Evolutionary conservation across 2,797 vertebrate species (phyloP), one percentile per base, ranked within the genome.

Genomic region (Esox lucius): DNA sequence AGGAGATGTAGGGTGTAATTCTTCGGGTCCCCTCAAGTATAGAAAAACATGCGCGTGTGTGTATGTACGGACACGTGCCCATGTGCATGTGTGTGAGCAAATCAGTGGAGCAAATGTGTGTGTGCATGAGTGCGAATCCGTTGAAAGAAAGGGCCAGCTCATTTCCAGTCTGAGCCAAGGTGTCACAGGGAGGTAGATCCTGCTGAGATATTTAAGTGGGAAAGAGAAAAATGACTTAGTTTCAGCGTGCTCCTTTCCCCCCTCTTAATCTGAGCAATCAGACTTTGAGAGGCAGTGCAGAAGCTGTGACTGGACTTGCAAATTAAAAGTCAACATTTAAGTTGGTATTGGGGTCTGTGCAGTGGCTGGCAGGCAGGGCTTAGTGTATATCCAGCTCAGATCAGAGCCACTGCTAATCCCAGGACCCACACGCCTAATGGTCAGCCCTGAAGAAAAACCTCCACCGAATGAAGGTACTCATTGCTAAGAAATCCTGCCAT

Each of bases 121-220:
- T 17, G 46, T 26, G 72, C 3, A 12, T 70, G 39, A 46, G 39
- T 70, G 42, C 11, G 68, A 49, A 15, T 51, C 39, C 5, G 6
- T 28, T 83, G 19, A 22, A 11, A 11, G 62, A 48, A 24, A 46
- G 90, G 88, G 86, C 88, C 81, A 72, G 84, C 82, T 86, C 86
- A 80, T 86, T 86, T 84, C 83, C 87, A 83, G 24, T 53, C 73
- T 78, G 84, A 85, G 77, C 82, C 7, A 75, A 72, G 53, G 59
- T 85, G 72, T 83, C 82, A 79, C 82, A n/a, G n/a, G 86, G 85
- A 84, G 82, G 82, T 70, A 77, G 77, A 56, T 85, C 87, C 72
- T 75, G 84, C 85, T 84, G 83, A 80, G 84, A 78, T 68, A 72
- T 81, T 79, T 85, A 85, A 88, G 77, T 83, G 76, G 49, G 78